A percentile compares a stretch with the other conserved stretches of the same genome.
These are phyloP conservation scores for Ammodytes dubius DNA, from an alignment of 2,113 vertebrate species.

Conservation along the genomic window DNA sequence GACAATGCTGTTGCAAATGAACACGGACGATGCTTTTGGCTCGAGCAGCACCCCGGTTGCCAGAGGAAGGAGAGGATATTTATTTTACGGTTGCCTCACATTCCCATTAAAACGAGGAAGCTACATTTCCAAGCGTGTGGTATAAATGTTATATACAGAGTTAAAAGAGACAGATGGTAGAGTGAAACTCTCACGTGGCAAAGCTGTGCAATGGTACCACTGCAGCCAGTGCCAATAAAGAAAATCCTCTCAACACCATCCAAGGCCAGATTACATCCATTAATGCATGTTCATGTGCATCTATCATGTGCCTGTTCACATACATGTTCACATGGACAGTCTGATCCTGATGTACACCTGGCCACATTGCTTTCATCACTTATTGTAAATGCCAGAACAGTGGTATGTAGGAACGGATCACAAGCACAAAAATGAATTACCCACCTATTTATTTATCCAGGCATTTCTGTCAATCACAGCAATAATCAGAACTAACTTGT, in stretches of 20 bases:
- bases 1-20: slow-evolving; percentile 74
- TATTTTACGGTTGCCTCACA: slow-evolving; percentile 78
- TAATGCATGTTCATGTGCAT: slow-evolving; percentile 70
- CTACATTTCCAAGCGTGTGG: slow-evolving; percentile 72
- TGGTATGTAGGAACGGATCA: slow-evolving; percentile 59
- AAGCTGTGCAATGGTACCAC: slow-evolving; percentile 68
- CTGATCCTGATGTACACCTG: slow-evolving; percentile 20
- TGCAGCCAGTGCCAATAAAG: slow-evolving; percentile 68
- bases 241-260: slow-evolving; percentile 64
- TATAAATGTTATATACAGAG: slow-evolving; percentile 76
- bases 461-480: slow-evolving; percentile 82
- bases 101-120: slow-evolving; percentile 81
- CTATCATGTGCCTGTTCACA: slow-evolving; percentile 46
- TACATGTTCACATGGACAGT: slow-evolving; percentile 29
- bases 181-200: slow-evolving; percentile 80
- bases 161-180: slow-evolving; percentile 84
- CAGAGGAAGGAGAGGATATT: slow-evolving; percentile 71
- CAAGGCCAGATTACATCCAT: slow-evolving; percentile 69
- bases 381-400: slow-evolving; percentile 63
- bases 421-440: slow-evolving; percentile 72
- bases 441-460: slow-evolving; percentile 74
- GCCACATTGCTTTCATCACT: slow-evolving; percentile 63
- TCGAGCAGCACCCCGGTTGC: slow-evolving; percentile 46
- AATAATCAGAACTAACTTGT: slow-evolving; percentile 85
- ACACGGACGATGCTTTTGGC: slow-evolving; percentile 65